A percentile compares a stretch with the other conserved stretches of the same genome.
These are phyloP conservation scores for Simalia tracyae DNA, from an alignment of 2,797 vertebrate genomes.

Conservation along the genomic window DNA sequence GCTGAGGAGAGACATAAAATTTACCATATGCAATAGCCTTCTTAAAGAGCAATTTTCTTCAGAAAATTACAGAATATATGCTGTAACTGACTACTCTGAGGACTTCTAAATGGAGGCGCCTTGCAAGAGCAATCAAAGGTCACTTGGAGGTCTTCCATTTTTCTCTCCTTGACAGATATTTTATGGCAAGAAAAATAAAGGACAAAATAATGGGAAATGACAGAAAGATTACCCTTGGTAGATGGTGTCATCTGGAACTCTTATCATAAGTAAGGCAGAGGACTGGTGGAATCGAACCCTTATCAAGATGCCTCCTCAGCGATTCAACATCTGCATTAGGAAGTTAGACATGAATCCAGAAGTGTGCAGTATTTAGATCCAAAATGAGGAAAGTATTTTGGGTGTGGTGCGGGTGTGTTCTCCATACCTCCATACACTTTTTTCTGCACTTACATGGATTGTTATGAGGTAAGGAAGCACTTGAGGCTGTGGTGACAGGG, in stretches of 20 bases:
- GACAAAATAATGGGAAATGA: background rate
- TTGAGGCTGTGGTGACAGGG: background rate
- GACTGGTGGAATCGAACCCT: background rate
- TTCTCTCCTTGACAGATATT: background rate
- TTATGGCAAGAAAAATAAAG: background rate
- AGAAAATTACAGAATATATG: conserved; percentile 56
- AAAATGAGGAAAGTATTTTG: background rate
- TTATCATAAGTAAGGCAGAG: background rate
- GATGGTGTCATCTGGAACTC: background rate
- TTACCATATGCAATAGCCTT: conserved; percentile 44
- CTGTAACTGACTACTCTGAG: conserved; percentile 48
- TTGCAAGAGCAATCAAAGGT: background rate
- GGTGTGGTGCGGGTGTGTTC: background rate
- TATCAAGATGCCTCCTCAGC: conserved; percentile 37
- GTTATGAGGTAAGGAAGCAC: background rate
- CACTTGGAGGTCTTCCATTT: background rate
- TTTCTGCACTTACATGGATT: background rate
- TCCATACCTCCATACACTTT: background rate
- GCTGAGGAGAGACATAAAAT: conserved; percentile 27
- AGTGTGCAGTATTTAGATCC: background rate
- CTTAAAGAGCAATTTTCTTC: conserved; percentile 37
- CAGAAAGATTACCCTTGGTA: background rate
- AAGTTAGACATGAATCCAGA: conserved; percentile 19
- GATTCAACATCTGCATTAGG: conserved; percentile 62
- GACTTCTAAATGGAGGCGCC: background rate